phyloP scores from a whole-genome alignment of 35 echinoderm and acorn worm species.

The Stichopus chloronotus region DNA sequence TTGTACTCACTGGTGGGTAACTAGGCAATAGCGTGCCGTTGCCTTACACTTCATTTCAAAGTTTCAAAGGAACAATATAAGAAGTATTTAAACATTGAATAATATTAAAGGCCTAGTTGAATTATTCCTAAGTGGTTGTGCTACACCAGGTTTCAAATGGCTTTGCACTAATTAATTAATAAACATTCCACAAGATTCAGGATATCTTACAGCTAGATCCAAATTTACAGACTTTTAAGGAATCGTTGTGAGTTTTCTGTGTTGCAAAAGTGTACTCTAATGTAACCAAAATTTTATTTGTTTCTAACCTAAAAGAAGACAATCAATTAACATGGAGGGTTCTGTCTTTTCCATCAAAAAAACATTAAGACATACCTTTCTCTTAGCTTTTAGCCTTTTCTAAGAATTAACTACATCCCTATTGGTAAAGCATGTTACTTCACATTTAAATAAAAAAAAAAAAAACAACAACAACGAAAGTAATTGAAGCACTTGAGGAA shows the following conservation, averaged over 20 bases:
- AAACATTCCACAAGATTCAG: background rate
- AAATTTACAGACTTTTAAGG: background rate
- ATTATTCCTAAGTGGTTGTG: background rate
- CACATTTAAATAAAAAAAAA: background rate
- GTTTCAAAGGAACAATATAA: background rate
- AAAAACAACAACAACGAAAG: background rate
- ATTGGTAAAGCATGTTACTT: background rate
- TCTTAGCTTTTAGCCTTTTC: constrained; percentile 4
- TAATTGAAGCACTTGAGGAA: background rate
- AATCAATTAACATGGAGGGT: background rate
- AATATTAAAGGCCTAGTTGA: constrained; percentile 11
- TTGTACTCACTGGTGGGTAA: background rate
- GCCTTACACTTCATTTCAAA: background rate
- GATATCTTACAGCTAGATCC: background rate
- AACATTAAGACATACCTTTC: background rate
- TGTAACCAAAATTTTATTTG: background rate
- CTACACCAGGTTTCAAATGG: background rate
- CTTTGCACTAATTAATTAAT: background rate
- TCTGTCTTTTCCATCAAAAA: background rate
- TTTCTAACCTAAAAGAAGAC: background rate
- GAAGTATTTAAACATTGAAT: background rate
- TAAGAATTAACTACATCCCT: background rate
- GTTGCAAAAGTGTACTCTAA: background rate
- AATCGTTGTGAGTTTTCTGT: background rate
- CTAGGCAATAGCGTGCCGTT: background rate